Evolutionary conservation across 2,113 vertebrate species (phyloP).

Genomic region (Tringa solitaria): DNA sequence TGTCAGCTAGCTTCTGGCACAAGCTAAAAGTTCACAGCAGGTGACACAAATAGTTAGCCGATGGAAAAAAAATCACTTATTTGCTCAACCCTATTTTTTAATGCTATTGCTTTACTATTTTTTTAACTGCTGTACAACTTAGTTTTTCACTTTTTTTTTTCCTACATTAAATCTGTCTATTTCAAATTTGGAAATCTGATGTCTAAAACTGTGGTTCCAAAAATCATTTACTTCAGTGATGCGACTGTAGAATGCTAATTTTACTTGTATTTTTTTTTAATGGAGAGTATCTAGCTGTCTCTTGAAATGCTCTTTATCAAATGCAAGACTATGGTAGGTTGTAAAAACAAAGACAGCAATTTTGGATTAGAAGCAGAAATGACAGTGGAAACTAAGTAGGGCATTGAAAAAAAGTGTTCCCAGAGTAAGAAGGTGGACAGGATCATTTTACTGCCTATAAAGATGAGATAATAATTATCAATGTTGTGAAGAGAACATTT

Average conservation of each 20-base stretch:
- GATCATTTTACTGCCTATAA: not conserved
- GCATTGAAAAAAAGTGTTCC: not conserved
- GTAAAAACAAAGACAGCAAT: not conserved
- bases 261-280: not conserved
- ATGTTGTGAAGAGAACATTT: not conserved
- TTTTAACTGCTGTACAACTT: not conserved
- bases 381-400: not conserved
- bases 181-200: not conserved
- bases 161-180: not conserved
- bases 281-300: not conserved
- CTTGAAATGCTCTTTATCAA: not conserved
- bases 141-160: not conserved
- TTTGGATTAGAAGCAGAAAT: not conserved
- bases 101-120: not conserved
- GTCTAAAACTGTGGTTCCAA: not conserved
- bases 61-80: not conserved
- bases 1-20: not conserved
- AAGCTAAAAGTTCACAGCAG: not conserved
- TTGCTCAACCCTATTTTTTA: not conserved
- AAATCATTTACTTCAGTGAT: not conserved
- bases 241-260: not conserved
- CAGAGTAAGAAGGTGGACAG: not conserved
- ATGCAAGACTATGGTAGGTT: rapidly evolving
- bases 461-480: not conserved
- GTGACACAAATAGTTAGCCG: not conserved